Evolutionary conservation across 2,888 invertebrate species (phyloP), one percentile per base, ranked within the genome.

Genomic region (Hipparchia semele): DNA sequence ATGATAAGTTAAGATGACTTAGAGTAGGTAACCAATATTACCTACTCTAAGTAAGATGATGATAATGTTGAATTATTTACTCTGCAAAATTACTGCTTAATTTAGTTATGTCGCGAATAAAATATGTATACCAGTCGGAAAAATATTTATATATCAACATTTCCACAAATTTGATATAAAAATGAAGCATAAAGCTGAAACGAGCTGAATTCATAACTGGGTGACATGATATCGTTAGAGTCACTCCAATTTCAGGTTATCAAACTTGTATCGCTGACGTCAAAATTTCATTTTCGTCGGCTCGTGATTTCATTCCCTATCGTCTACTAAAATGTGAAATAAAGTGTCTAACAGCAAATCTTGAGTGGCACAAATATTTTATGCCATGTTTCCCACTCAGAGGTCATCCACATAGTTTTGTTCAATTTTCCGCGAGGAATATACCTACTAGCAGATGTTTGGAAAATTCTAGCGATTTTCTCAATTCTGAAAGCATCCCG

Each of bases 201-300:
- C 51, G 65, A 12, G 65, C 65, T 65, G 62, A 13, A 8, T 46
- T 65, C 23, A 65, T 51, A 65, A 51, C 64, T 46, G 64, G 10
- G 23, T 64, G 64, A 64, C 51, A 64, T 64, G 64, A 64, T 64
- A 64, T 49, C 9, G 64, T 64, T 64, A 64, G 33, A 65, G 65
- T 65, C 65, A 65, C 65, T 65, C 65, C 65, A 67, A 67, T 67
- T 67, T 58, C 67, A 46, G 54, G 46, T 67, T 46, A 67, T 67
- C 67, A 67, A 67, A 67, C 13, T 67, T 67, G 67, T 67, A 67
- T 67, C 67, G 56, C 58, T 58, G 56, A 58, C 56, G 23, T 23
- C 23, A 46, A 10, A 67, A 46, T 67, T 67, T 67, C 67, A 67
- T 56, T 67, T 67, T 46, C 67, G 58, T 46, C 58, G 46, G 46